These are phyloP conservation scores for Drosophila neotestacea DNA, from an alignment of 2,888 invertebrate species.

Conservation along the genomic window DNA sequence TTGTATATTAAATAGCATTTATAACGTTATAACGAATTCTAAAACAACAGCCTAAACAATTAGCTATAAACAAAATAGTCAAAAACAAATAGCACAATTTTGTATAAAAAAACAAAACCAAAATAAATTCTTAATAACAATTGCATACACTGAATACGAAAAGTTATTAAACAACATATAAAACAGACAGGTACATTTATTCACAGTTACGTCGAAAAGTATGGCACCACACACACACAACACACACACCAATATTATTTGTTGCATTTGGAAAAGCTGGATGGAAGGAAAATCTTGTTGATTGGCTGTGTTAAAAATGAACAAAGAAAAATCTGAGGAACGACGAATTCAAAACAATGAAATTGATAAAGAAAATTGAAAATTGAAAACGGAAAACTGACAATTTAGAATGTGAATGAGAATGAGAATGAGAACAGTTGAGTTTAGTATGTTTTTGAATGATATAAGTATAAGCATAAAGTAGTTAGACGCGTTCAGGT, in stretches of 20 bases:
- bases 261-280: slow-evolving; percentile 36
- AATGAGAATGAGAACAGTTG: slow-evolving; percentile 15
- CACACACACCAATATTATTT: not conserved
- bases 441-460: slow-evolving; percentile 8
- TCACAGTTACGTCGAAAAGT: slow-evolving; percentile 23
- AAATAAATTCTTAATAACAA: slow-evolving; percentile 37
- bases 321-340: slow-evolving; percentile 31
- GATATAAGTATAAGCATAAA: slow-evolving; percentile 15
- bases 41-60: slow-evolving; percentile 67
- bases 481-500: slow-evolving; percentile 45
- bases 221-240: slow-evolving; percentile 12
- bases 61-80: slow-evolving; percentile 67
- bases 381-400: not conserved
- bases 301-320: slow-evolving; percentile 70
- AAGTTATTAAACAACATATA: not conserved
- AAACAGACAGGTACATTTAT: slow-evolving; percentile 25
- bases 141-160: slow-evolving; percentile 37
- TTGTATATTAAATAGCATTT: slow-evolving; percentile 73
- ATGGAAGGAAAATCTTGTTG: slow-evolving; percentile 49
- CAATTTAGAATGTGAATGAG: not conserved
- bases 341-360: slow-evolving; percentile 26
- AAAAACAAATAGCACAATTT: slow-evolving; percentile 71
- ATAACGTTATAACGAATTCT: slow-evolving; percentile 70
- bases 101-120: slow-evolving; percentile 42
- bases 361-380: slow-evolving; percentile 18